Base-by-base conservation (phyloP, 2,113 vertebrate genomes). In the Sceloporus tristichus region DNA sequence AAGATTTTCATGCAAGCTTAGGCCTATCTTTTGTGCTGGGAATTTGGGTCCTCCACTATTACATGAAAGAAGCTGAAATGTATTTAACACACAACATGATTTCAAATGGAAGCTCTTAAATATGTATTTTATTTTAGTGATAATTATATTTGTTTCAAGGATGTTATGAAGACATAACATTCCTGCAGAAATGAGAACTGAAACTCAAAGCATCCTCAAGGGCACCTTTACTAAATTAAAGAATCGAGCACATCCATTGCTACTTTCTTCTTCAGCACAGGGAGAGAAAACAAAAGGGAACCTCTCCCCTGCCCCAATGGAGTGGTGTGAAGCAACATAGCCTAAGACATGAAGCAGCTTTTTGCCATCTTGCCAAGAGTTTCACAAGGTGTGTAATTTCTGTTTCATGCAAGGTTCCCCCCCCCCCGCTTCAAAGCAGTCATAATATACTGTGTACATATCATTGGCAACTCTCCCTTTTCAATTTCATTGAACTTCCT, bases 351-450 rank as follows among this genome's bases (percentile, higher is more conserved):
- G 19, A 34, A 66, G 9, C 27, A 21, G 25, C 5, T 9, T 16
- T 34, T 1, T 3, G 18, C 18, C 59, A 27, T 25, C 66, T 27
- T 8, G 6, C 23, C 66, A 68, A 25, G 4, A 68, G 14, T 59
- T 88, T 42, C n/a, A 77, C 70, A 75, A 65, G n/a, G 25, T 73
- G 62, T 74, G 13, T 83, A 38, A 80, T 80, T 80, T 87, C 66
- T 56, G 0, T 13, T 27, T 84, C 29, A 10, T 7, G 62, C 21
- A 80, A 5, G 83, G 9, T 65, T 53, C n/a, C 25, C 56, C 66
- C 53, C 48, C 7, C 34, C 34, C 34, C 34, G 34, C 68, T 89
- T 59, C 73, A 66, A 86, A 77, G 29, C 34, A 10, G 38, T 18
- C 23, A 80, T 11, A 29, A 10, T 18, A 29, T 53, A 19, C 6